Base-by-base conservation (phyloP, 2,888 invertebrate species). In the Galerucella calmariensis region DNA sequence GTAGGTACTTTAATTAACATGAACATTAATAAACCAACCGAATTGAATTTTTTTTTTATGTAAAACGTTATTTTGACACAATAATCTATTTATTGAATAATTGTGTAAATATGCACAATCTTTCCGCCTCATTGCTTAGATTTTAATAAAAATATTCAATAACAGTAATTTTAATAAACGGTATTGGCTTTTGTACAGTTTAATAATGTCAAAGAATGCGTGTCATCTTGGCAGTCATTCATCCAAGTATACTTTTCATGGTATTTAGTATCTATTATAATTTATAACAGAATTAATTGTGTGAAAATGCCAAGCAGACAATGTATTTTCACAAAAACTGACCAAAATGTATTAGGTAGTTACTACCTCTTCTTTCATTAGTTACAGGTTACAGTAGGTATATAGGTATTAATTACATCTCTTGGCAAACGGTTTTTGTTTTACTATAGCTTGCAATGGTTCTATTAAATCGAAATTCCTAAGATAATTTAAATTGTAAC, bases 141-240 rank as follows among this genome's bases (percentile, higher is more conserved):
- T 48, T 48, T 48, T 56, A 56, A 56, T 16, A 56, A 16, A 56
- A 56, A 20, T 20, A 56, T 56, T 56, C 6, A 20, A 6, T n/a
- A 16, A 20, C 56, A 10, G 56, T 56, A 20, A 56, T 20, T 56
- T 56, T 9, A 56, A 56, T 56, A 16, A 16, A 56, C 56, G 56
- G 56, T 56, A 56, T 20, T 11, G 56, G 20, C n/a, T 56, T 56
- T 56, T 56, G 16, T 56, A 56, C 16, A 20, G 56, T 20, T 56
- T 56, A 56, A 56, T 56, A 56, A 56, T 56, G 10, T 56, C 56
- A 56, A 56, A 56, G 56, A 56, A 56, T 56, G 56, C 56, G 56
- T 56, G 56, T 56, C 11, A 56, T 51, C 51, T 56, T 16, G 56
- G 10, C 56, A 56, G 16, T 56, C 56, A 56, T 56, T 16, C 56